phyloP scores from a whole-genome alignment of 92 coral and sea anemone species.

The Galaxea fascicularis region DNA sequence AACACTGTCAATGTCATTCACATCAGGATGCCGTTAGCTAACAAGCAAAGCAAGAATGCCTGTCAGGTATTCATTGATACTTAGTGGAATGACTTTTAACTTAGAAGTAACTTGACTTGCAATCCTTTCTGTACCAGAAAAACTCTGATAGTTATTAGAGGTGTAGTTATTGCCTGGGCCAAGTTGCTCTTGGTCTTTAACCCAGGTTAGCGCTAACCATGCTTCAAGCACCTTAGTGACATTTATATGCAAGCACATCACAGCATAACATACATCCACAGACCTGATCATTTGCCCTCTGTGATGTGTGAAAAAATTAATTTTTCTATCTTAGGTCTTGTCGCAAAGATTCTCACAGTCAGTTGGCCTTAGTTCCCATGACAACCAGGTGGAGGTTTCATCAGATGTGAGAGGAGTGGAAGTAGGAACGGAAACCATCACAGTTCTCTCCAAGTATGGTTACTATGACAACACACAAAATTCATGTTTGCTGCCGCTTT shows the following conservation, averaged over 20 bases:
- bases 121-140: too few species aligned
- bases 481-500: background rate
- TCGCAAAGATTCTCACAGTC: conserved; percentile 65
- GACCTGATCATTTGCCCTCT: too few species aligned
- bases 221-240: too few species aligned
- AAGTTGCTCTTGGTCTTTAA: too few species aligned
- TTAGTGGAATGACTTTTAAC: too few species aligned
- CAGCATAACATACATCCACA: too few species aligned
- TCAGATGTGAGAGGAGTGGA: conserved; percentile 44
- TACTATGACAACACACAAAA: background rate
- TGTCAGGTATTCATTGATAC: conserved; percentile 3
- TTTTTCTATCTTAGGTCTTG: conserved; percentile 28
- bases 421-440: conserved; percentile 41
- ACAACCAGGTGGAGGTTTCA: conserved; percentile 46
- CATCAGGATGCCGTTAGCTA: conserved; percentile 65
- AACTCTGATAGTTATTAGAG: too few species aligned
- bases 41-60: conserved; percentile 26
- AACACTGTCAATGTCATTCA: conserved; percentile 81
- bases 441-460: conserved; percentile 80
- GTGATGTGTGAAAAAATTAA: background rate
- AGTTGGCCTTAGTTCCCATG: conserved; percentile 66
- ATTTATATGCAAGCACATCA: too few species aligned
- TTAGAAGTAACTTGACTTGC: too few species aligned
- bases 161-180: too few species aligned
- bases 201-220: too few species aligned